phyloP scores from a whole-genome alignment of 1,140 invertebrate genomes.

The Watersipora subatra region DNA sequence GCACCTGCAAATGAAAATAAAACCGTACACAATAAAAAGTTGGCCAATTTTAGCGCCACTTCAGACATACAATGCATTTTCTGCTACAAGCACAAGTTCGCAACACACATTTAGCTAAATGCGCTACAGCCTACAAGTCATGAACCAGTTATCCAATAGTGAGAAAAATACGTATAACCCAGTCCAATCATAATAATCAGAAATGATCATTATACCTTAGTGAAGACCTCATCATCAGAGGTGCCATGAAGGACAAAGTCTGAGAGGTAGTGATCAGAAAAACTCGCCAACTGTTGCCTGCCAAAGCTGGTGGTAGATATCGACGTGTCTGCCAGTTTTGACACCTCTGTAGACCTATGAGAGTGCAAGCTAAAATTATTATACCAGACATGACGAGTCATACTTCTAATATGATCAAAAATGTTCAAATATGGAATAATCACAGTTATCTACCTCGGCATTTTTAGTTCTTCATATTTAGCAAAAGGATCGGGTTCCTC shows the following conservation, averaged over 20 bases:
- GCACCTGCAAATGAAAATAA: not conserved
- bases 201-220: slow-evolving; percentile 25
- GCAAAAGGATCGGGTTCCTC: not conserved
- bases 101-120: too few species aligned
- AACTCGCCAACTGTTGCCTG: slow-evolving; percentile 49
- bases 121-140: too few species aligned
- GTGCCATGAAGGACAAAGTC: slow-evolving; percentile 59
- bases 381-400: too few species aligned
- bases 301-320: slow-evolving; percentile 30
- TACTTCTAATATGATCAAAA: too few species aligned
- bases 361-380: not conserved
- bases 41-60: too few species aligned
- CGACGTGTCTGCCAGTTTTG: not conserved
- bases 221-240: slow-evolving; percentile 33
- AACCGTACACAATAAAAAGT: too few species aligned
- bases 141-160: too few species aligned
- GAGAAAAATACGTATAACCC: too few species aligned
- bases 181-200: too few species aligned
- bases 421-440: too few species aligned
- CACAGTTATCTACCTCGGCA: not conserved
- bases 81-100: too few species aligned
- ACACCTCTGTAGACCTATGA: not conserved
- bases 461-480: not conserved
- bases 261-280: slow-evolving; percentile 58
- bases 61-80: too few species aligned